A percentile compares a stretch with the other conserved stretches of the same genome.
Evolutionary conservation across 1,140 invertebrate species (phyloP).

Genomic region (Eubasilissa regina): DNA sequence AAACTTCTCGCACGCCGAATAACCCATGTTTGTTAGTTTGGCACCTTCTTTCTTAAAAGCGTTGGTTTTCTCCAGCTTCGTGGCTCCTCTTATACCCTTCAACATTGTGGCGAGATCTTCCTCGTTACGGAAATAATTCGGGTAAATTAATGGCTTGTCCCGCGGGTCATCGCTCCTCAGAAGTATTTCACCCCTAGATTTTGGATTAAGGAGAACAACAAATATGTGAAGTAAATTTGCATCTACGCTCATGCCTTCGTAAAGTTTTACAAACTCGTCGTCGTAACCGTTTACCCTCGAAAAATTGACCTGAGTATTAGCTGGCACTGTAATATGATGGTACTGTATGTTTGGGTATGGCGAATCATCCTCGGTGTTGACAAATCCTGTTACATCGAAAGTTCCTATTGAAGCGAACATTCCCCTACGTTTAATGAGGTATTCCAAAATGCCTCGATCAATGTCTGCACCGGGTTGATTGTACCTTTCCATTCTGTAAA

Average conservation of each 20-base stretch:
- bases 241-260: too few species aligned
- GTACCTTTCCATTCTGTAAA: slow-evolving; percentile 46
- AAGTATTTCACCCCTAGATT: slow-evolving; percentile 74
- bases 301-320: too few species aligned
- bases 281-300: too few species aligned
- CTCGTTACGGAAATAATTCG: slow-evolving; percentile 76
- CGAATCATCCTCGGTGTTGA: slow-evolving; percentile 61
- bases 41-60: slow-evolving; percentile 66
- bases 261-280: too few species aligned
- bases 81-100: slow-evolving; percentile 70
- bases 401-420: too few species aligned
- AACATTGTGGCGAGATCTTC: slow-evolving; percentile 73
- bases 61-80: slow-evolving; percentile 69
- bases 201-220: slow-evolving; percentile 67
- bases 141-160: slow-evolving; percentile 77
- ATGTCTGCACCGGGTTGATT: too few species aligned
- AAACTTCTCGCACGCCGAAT: slow-evolving; percentile 65
- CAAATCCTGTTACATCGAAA: slow-evolving; percentile 61
- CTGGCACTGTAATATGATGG: slow-evolving; percentile 47
- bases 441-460: too few species aligned
- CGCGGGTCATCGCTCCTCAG: slow-evolving; percentile 74
- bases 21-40: slow-evolving; percentile 64
- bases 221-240: too few species aligned
- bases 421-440: too few species aligned
- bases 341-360: slow-evolving; percentile 62